Conservation (phyloP, 2,113 vertebrate species). For the Salvelinus alpinus region DNA sequence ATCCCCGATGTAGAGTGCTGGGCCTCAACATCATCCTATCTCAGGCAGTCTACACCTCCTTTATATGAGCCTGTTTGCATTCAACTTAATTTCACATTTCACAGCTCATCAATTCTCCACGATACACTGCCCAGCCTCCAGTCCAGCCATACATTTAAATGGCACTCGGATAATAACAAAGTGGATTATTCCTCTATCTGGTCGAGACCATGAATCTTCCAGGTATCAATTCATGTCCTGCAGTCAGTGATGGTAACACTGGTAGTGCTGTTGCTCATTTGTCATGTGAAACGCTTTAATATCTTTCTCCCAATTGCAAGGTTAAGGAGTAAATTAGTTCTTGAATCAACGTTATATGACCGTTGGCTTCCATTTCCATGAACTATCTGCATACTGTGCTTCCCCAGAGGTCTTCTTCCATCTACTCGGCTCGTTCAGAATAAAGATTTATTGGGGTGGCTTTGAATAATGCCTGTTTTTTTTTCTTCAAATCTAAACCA, state of each 20-base stretch:
- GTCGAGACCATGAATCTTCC: neutral
- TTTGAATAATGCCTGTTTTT: neutral
- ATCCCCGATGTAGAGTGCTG: too few species aligned
- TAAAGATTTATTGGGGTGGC: too few species aligned
- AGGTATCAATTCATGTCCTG: slow-evolving; percentile 3
- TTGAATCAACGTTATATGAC: neutral
- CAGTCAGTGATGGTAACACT: neutral
- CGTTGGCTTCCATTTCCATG: neutral
- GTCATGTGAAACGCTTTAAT: neutral
- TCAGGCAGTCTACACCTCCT: neutral
- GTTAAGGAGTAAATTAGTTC: neutral
- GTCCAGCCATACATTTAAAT: slow-evolving; percentile 4
- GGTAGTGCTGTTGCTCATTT: neutral
- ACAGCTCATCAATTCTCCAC: neutral
- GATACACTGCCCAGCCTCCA: neutral
- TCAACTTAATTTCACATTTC: neutral
- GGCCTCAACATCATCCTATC: neutral
- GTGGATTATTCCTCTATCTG: neutral
- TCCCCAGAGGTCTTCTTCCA: neutral
- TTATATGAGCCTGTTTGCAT: neutral
- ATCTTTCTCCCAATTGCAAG: neutral
- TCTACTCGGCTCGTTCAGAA: neutral
- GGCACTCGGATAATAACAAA: neutral
- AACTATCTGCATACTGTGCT: neutral
- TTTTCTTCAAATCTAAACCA: neutral